Percentiles rank a stretch among this genome's conserved stretches.
These are phyloP conservation scores for Adelphocoris suturalis DNA, from an alignment of 2,888 invertebrate species.

Conservation along the genomic window DNA sequence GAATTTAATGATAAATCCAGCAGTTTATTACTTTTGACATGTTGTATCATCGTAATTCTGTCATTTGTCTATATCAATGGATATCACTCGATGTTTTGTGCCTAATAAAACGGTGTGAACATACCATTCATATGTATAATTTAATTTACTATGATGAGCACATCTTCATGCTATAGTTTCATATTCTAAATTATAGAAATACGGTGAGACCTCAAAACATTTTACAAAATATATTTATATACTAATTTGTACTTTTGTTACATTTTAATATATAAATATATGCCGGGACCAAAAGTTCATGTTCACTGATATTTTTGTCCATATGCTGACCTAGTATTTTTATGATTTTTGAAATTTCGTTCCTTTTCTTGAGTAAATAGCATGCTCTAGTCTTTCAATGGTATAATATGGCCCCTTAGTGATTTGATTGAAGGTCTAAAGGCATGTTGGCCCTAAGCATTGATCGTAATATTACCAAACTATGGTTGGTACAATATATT, in stretches of 20 bases:
- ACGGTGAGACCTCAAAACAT: conserved; percentile 54
- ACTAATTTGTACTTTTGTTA: conserved; percentile 53
- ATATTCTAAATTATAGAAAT: conserved; percentile 62
- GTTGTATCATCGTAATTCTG: conserved; percentile 42
- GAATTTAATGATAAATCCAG: conserved; percentile 31
- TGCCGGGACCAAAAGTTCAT: conserved; percentile 65
- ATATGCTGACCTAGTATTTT: conserved; percentile 42
- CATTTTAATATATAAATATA: conserved; percentile 69
- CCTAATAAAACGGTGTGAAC: conserved; percentile 44
- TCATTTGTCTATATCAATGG: not conserved
- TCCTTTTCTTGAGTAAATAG: conserved; percentile 41
- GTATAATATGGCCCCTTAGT: conserved; percentile 48
- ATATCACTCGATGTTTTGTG: conserved; percentile 45
- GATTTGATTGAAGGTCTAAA: conserved; percentile 42
- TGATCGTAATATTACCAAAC: conserved; percentile 23
- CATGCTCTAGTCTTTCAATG: conserved; percentile 66
- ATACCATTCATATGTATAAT: conserved; percentile 34
- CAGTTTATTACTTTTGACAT: conserved; percentile 42
- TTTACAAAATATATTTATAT: conserved; percentile 63
- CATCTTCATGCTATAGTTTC: conserved; percentile 55
- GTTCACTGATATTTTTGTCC: conserved; percentile 46
- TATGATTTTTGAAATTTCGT: conserved; percentile 38
- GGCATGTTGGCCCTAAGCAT: conserved; percentile 27
- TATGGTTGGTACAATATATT: conserved; percentile 12
- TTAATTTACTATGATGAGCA: conserved; percentile 54